Evolutionary conservation across 2,113 vertebrate genomes (phyloP).

Genomic region (Brachypodius melanocephalos): DNA sequence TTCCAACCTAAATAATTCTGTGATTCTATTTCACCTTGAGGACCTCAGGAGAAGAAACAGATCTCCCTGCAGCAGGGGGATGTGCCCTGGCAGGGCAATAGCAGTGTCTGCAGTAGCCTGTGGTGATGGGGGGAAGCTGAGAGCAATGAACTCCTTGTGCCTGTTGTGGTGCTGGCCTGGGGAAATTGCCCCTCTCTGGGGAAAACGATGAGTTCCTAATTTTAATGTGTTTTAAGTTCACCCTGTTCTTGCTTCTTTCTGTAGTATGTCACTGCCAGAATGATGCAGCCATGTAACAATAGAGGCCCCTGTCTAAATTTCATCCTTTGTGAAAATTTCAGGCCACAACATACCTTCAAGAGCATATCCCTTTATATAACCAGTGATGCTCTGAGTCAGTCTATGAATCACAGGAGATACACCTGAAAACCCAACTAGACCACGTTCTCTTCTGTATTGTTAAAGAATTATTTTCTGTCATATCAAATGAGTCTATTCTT

Average conservation of each 20-base stretch:
- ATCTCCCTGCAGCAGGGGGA: neutral
- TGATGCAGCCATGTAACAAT: neutral
- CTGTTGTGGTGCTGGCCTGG: neutral
- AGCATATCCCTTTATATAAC: neutral
- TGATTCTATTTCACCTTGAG: neutral
- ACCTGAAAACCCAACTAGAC: neutral
- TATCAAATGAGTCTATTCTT: neutral
- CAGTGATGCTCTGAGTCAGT: neutral
- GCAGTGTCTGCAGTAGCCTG: neutral
- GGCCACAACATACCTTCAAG: neutral
- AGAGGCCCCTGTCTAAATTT: neutral
- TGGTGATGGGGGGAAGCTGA: neutral
- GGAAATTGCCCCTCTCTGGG: neutral
- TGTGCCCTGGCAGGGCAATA: neutral
- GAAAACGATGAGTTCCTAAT: neutral
- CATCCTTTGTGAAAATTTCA: neutral
- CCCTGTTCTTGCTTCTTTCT: neutral
- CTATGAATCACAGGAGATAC: neutral
- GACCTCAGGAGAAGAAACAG: neutral
- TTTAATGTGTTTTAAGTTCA: neutral
- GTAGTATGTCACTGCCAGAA: neutral
- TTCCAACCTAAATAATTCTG: neutral
- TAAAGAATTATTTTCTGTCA: neutral
- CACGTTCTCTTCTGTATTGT: neutral
- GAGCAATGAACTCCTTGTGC: neutral